Base-by-base conservation (phyloP, 2,797 vertebrate species). In the Microcaecilia unicolor region DNA sequence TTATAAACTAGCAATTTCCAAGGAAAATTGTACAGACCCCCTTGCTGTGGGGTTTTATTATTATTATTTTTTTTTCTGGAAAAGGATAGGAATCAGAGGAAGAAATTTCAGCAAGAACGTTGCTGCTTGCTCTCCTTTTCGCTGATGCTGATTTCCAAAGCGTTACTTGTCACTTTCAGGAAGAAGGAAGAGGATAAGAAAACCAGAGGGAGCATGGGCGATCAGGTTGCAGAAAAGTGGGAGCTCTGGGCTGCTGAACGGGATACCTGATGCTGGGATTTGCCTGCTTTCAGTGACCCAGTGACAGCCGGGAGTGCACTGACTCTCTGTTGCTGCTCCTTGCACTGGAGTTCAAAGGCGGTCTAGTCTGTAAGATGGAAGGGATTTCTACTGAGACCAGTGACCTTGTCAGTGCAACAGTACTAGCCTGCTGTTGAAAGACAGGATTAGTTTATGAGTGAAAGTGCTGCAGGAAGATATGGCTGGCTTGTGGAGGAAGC, bases 131-230 rank as follows among this genome's bases (percentile, higher is more conserved):
- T n/a, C n/a, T n/a, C n/a, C n/a, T n/a, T n/a, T n/a, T n/a, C n/a
- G 72, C 77, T 80, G 81, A 82, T 77, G 80, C 78, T 71, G 72
- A 61, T 78, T 75, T 63, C 67, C 44, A 44, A 59, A 60, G 67
- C 77, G 54, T 77, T 77, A 31, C 37, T 41, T 15, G 24, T 41
- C 48, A 37, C 28, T 41, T 45, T 25, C 37, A 48, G 37, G 41
- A 35, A 48, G 41, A 27, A 35, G n/a, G n/a, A n/a, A 36, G 37
- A 41, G 22, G 44, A 51, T 41, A 34, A n/a, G n/a, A n/a, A n/a
- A n/a, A n/a, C 34, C 24, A 7, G 38, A 23, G 14, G 24, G 31
- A 22, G 58, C 34, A 22, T 56, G 11, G 46, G 41, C 49, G 50
- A 15, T 15, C 15, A 20, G 33, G 20, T 51, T 25, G 41, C 28